A percentile compares a stretch with the other conserved stretches of the same genome.
Evolutionary conservation across 1,140 invertebrate species (phyloP).

Genomic region (Drosophila ogumai): DNA sequence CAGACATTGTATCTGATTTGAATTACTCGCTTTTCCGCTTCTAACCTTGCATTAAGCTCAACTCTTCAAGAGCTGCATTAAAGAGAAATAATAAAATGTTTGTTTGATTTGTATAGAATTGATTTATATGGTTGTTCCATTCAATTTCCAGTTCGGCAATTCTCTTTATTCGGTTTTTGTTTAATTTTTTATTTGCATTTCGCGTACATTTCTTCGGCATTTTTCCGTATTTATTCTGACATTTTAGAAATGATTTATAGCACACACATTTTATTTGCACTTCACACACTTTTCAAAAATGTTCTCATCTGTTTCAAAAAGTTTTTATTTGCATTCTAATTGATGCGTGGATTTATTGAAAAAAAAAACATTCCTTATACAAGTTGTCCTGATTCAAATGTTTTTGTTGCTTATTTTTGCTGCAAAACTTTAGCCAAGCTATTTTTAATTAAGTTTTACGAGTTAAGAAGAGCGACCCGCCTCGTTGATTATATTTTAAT

Average conservation of each 20-base stretch:
- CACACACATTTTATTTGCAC: slow-evolving; percentile 42
- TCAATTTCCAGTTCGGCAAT: slow-evolving; percentile 24
- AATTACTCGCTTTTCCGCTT: slow-evolving; percentile 15
- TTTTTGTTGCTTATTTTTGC: neutral
- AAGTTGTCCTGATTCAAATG: neutral
- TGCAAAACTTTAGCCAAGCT: neutral
- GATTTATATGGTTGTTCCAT: slow-evolving; percentile 22
- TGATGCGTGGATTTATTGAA: slow-evolving; percentile 18
- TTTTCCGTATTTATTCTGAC: slow-evolving; percentile 35
- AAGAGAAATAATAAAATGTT: slow-evolving; percentile 26
- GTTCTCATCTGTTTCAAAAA: slow-evolving; percentile 25
- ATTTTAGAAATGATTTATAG: slow-evolving; percentile 55
- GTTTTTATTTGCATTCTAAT: slow-evolving; percentile 37
- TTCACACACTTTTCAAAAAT: slow-evolving; percentile 33
- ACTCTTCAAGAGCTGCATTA: slow-evolving; percentile 31
- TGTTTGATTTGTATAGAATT: slow-evolving; percentile 27
- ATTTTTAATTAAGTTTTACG: slow-evolving; percentile 26
- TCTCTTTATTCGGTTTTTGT: slow-evolving; percentile 5
- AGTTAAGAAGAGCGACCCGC: neutral
- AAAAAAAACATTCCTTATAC: too few relatives aligned
- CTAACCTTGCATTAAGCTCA: slow-evolving; percentile 52
- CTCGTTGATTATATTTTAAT: slow-evolving; percentile 9
- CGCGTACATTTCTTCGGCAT: slow-evolving; percentile 25
- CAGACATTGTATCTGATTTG: slow-evolving; percentile 67
- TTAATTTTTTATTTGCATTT: slow-evolving; percentile 7